phyloP scores from a whole-genome alignment of 2,113 vertebrate species.

The Gavialis gangeticus region DNA sequence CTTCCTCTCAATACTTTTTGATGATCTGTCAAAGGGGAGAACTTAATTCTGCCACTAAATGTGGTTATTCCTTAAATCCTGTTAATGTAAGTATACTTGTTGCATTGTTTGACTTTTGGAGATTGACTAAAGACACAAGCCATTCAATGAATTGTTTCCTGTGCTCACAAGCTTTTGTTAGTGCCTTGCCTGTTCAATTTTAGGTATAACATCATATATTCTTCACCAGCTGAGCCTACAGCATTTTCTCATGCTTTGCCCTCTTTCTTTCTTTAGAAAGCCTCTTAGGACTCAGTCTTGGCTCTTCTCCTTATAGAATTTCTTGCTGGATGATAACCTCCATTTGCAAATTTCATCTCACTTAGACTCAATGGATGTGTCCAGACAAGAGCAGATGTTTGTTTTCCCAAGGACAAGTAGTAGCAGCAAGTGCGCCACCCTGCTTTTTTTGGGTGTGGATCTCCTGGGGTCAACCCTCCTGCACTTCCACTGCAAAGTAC shows the following conservation, averaged over 20 bases:
- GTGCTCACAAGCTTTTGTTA: constrained; percentile 32
- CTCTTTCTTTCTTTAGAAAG: constrained; percentile 51
- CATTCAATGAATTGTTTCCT: constrained; percentile 59
- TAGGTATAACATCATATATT: constrained; percentile 46
- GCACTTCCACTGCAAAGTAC: no score
- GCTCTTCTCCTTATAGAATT: constrained; percentile 60
- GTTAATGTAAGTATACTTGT: background rate
- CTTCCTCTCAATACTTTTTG: constrained; percentile 2
- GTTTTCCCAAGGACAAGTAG: no score
- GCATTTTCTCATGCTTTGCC: constrained; percentile 51
- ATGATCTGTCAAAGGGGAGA: constrained; percentile 3
- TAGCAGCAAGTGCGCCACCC: no score
- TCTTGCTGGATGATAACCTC: constrained; percentile 58
- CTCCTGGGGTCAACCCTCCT: no score
- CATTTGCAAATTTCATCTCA: constrained; percentile 56
- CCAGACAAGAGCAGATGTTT: no score
- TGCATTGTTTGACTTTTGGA: constrained; percentile 61
- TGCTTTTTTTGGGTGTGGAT: no score
- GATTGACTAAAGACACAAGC: constrained; percentile 31
- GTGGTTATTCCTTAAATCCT: constrained; percentile 55
- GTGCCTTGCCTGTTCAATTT: constrained; percentile 41
- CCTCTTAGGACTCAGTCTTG: constrained; percentile 2
- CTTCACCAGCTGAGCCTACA: constrained; percentile 36
- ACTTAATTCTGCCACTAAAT: background rate
- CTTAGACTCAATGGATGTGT: no score